phyloP scores from a whole-genome alignment of 64 coral and sea anemone species.

The Orbicella faveolata region DNA sequence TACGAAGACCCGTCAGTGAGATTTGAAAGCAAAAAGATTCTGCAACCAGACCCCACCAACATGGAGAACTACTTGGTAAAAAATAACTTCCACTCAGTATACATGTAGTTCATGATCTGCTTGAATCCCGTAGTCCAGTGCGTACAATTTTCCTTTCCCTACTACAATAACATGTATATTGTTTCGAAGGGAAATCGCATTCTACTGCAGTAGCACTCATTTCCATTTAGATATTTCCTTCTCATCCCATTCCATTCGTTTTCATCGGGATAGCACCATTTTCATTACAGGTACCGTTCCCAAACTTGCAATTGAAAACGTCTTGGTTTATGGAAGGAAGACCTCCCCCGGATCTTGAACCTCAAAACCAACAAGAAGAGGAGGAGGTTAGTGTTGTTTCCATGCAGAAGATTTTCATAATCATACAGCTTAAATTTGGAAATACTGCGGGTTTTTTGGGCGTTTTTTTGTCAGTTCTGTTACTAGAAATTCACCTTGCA shows the following conservation, averaged over 20 bases:
- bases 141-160: too few species aligned
- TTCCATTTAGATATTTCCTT: neutral
- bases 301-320: constrained; percentile 78
- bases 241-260: neutral
- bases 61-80: constrained; percentile 97
- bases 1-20: constrained; percentile 96
- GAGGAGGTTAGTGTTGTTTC: constrained; percentile 49
- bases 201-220: neutral
- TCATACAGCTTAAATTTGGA: too few species aligned
- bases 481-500: too few species aligned
- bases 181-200: too few species aligned
- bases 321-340: constrained; percentile 89
- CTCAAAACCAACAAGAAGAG: constrained; percentile 66
- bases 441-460: too few species aligned
- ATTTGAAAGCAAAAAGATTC: constrained; percentile 91
- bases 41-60: constrained; percentile 90
- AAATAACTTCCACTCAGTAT: neutral
- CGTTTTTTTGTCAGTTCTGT: too few species aligned
- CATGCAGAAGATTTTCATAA: too few species aligned
- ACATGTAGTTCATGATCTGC: neutral
- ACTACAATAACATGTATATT: too few species aligned
- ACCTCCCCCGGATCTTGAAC: constrained; percentile 65
- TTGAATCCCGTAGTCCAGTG: too few species aligned
- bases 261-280: too few species aligned
- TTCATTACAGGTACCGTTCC: constrained; percentile 72